Evolutionary conservation across 2,797 vertebrate species (phyloP), one percentile per base, ranked within the genome.

Genomic region (Aulostomus chinensis): DNA sequence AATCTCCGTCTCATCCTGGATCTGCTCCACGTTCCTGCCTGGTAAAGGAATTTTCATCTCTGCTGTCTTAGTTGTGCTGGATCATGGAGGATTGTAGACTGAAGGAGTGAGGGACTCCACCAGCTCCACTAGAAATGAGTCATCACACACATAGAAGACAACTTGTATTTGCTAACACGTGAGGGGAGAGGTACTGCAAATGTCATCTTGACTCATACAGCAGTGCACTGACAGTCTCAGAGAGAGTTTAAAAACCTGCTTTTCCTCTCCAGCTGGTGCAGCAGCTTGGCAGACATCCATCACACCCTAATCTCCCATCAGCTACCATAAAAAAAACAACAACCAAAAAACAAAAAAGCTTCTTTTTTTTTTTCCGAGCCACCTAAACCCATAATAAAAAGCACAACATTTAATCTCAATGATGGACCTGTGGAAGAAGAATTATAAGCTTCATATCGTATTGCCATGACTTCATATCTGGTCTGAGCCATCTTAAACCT

Each of bases 241-340:
- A 21, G 30, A 29, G 35, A 40, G 33, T 50, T 50, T 28, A 30
- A 36, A 6, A 34, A 32, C 36, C 49, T 50, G 30, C 25, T 41
- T 37, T 54, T 24, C 16, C 33, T 56, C 17, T 40, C 33, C 51
- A 59, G 50, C 56, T 59, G 34, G 35, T 57, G 56, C 31, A 65
- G 48, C 46, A 17, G 25, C 31, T 65, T 37, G 48, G 48, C 65
- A 60, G 24, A 57, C 39, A 8, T 47, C 64, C 64, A 68, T 25
- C 7, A 24, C 13, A 21, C 24, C 12, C 18, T 51, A 59, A 64
- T 64, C 47, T 64, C 55, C 31, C 45, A 16, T 11, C 49, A 22
- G 36, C 37, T n/a, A n/a, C 29, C 38, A 10, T 9, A 33, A 33
- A 32, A 32, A 26, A 40, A 24, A 21, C 17, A 35, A 9, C 10